phyloP scores from a whole-genome alignment of 2,797 vertebrate genomes.

The Melanotaenia pygmaea region DNA sequence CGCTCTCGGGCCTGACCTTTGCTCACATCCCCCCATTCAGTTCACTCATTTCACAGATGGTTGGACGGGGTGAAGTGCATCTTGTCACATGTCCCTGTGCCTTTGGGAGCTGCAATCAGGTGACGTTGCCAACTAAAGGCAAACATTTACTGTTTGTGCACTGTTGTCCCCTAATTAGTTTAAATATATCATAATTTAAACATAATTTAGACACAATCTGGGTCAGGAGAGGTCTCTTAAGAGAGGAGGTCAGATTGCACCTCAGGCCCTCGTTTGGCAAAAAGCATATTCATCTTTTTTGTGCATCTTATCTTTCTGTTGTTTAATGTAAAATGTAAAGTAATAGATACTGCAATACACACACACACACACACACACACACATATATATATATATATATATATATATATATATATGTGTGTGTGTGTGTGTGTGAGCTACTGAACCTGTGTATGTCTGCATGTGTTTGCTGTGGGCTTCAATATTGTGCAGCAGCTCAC shows the following conservation, averaged over 20 bases:
- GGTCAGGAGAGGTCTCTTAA: conserved; percentile 36
- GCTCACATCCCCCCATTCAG: conserved; percentile 38
- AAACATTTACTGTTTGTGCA: conserved; percentile 42
- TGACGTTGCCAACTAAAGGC: conserved; percentile 65
- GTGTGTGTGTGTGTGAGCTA: no score
- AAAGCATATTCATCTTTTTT: conserved; percentile 11
- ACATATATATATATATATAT: no score
- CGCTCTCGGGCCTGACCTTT: conserved; percentile 42
- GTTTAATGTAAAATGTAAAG: no score
- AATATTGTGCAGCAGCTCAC: conserved; percentile 31
- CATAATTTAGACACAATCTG: conserved; percentile 28
- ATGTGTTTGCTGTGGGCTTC: conserved; percentile 8
- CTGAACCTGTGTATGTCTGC: background rate
- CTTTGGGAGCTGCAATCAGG: conserved; percentile 64
- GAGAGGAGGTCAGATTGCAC: conserved; percentile 42
- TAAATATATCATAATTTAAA: conserved; percentile 45
- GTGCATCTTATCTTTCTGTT: no score
- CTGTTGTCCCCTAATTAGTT: conserved; percentile 58
- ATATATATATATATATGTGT: no score
- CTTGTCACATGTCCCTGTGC: conserved; percentile 63
- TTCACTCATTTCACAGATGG: conserved; percentile 59
- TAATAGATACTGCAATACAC: no score
- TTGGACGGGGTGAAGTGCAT: conserved; percentile 43
- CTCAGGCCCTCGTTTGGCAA: conserved; percentile 18
- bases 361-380: no score